Evolutionary conservation across 92 coral and sea anemone species (phyloP).

Genomic region (Isaurus tuberculatus): DNA sequence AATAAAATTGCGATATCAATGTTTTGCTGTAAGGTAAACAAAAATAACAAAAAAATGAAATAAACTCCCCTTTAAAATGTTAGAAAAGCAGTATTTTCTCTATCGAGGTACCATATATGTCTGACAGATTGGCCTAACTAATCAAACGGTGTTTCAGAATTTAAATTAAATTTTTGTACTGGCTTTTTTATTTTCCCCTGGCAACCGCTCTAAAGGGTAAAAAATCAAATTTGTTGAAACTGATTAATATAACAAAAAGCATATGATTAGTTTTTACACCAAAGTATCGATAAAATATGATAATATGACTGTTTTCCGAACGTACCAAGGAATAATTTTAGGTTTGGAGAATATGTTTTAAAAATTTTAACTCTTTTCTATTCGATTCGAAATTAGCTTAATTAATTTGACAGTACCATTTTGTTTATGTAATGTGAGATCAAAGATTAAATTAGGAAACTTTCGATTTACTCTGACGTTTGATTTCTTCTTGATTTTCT

Average conservation of each 20-base stretch:
- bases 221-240: conserved; percentile 4
- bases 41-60: neutral
- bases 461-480: conserved; percentile 8
- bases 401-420: neutral
- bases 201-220: conserved; percentile 20
- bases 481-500: neutral
- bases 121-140: conserved; percentile 14
- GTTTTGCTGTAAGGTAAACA: neutral
- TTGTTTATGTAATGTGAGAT: neutral
- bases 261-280: neutral
- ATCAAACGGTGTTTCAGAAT: conserved; percentile 34
- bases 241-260: neutral
- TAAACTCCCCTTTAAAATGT: neutral
- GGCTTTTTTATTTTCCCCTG: conserved; percentile 1
- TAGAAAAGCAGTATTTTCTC: neutral
- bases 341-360: neutral
- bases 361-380: neutral
- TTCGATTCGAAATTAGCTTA: conserved; percentile 3
- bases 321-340: neutral
- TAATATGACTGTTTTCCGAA: neutral
- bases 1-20: neutral
- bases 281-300: neutral
- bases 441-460: neutral
- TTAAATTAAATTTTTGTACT: conserved; percentile 28
- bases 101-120: neutral